Conservation (phyloP, 2,797 vertebrate species). For the Dromococcyx pavoninus region DNA sequence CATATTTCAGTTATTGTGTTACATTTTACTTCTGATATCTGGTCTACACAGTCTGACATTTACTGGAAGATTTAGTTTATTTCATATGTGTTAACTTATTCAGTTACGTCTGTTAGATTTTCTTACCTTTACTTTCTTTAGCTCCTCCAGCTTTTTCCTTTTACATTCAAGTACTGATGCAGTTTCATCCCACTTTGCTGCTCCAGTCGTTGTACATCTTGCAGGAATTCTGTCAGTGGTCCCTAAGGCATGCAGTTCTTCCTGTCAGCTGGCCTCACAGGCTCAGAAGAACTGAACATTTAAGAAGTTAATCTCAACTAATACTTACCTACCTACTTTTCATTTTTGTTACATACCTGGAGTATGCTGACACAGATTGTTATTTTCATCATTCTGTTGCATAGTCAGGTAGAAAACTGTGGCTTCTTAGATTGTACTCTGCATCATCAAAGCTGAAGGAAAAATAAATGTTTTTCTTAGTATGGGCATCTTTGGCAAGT, state of each 20-base stretch:
- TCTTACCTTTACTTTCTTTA: not conserved
- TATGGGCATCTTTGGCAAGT: not conserved
- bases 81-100: not conserved
- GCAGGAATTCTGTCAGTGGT: not conserved
- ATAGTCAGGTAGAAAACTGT: not conserved
- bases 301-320: not conserved
- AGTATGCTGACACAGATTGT: not conserved
- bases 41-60: not conserved
- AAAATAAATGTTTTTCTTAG: not conserved
- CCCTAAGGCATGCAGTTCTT: not conserved
- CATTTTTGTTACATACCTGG: not conserved
- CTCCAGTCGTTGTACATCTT: not conserved
- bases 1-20: not conserved
- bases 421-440: not conserved
- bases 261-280: not conserved
- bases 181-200: not conserved
- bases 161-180: not conserved
- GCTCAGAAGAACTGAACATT: not conserved
- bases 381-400: not conserved
- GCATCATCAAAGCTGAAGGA: not conserved
- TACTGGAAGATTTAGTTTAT: conserved; percentile 15
- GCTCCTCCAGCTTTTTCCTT: not conserved
- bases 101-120: not conserved
- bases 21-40: conserved; percentile 17
- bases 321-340: not conserved